Base-by-base conservation (phyloP, 1,140 invertebrate species). In the Maconellicoccus hirsutus region DNA sequence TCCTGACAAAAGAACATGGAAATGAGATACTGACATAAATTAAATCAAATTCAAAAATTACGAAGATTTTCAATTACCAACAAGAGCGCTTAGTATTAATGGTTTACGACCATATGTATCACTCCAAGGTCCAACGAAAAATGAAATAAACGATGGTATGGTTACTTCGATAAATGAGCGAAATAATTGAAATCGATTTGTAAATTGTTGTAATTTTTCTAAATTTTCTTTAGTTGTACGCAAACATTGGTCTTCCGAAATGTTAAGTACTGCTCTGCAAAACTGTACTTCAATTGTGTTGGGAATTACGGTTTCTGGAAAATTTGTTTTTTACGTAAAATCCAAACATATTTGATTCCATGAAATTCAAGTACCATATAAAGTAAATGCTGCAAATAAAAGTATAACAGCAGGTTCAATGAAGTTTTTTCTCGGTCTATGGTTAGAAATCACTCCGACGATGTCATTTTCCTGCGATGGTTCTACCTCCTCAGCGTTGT, bases 121-220 rank as follows among this genome's bases (percentile, higher is more conserved):
- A 73, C 87, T 89, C 87, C 87, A 89, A 4, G 86, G 85, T 26
- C 87, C 87, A 25, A 89, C 76, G 74, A 88, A 87, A 1, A 89
- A 77, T 22, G 85, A 84, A 7, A 87, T 77, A 14, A 87, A 72
- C 0, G 86, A 84, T 1, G 86, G 85, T 39, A 85, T 79, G 73
- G 87, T 78, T 42, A 83, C 84, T 74, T 86, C 84, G 29, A 89
- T 74, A 0, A 87, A 77, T n/a, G 81, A 82, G 72, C 82, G 82
- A 0, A 81, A 78, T 74, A 85, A 85, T 83, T 14, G 82, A 77
- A 23, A 89, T 75, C 83, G 80, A 19, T 82, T 80, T 25, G 83
- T 82, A 80, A 75, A 83, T 80, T 19, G 83, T 80, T 25, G 83
- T 82, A 75, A 84, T 81, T 1, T 84, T 83, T 12, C 12, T 12